Evolutionary conservation across 2,113 vertebrate genomes (phyloP).

Genomic region (Cephalopterus ornatus): DNA sequence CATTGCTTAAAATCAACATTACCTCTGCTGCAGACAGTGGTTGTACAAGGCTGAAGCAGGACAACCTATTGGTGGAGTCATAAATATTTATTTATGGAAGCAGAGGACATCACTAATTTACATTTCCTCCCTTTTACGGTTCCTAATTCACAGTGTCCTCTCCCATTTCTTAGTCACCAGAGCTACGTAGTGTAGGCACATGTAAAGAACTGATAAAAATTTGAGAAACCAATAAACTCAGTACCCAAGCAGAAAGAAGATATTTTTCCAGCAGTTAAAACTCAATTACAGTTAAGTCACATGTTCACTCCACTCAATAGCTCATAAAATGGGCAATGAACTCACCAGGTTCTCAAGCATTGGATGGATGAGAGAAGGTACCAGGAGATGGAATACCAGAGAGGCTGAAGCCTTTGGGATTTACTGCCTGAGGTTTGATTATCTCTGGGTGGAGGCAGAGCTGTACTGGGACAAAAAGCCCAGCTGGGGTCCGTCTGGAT

Average conservation of each 20-base stretch:
- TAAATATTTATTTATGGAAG: background rate
- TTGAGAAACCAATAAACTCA: background rate
- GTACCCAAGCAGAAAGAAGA: background rate
- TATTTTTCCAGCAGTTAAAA: conserved; percentile 18
- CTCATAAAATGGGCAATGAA: background rate
- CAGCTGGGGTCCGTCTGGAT: background rate
- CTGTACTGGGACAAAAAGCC: background rate
- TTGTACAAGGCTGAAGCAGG: background rate
- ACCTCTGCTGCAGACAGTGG: background rate
- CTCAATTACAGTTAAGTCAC: background rate
- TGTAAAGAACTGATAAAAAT: background rate
- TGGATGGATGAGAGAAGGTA: background rate
- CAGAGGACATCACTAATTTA: background rate
- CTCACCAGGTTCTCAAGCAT: background rate
- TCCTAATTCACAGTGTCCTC: background rate
- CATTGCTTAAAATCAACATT: background rate
- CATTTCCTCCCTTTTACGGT: background rate
- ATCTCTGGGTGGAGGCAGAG: background rate
- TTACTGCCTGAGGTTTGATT: background rate
- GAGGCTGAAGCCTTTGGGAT: background rate
- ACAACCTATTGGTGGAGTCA: background rate
- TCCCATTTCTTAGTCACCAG: background rate
- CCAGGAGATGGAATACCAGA: background rate
- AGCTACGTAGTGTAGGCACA: background rate
- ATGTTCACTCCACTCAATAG: background rate